Evolutionary conservation across 2,113 vertebrate species (phyloP), one percentile per base, ranked within the genome.

Genomic region (Hemiprocne comata): DNA sequence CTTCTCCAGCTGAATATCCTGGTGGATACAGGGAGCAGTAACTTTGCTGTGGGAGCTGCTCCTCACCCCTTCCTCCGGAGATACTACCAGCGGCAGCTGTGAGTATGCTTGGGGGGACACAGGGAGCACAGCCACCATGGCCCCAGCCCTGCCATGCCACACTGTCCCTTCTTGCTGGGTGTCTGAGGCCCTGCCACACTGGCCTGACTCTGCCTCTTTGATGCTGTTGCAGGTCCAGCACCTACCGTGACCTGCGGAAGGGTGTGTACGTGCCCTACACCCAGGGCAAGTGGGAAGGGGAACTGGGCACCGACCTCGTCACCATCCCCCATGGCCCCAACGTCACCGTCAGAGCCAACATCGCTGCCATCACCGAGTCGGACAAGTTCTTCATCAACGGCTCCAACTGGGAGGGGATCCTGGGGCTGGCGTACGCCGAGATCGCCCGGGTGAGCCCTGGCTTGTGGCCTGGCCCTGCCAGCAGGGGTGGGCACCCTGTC

Each of bases 361-460:
- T 99, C 2, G 99, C 99, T 4, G 99, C 99, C 65, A 99, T 99
- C 98, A 99, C 98, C 0, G 99, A 99, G 96, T 99, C 99, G 0
- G 99, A 99, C 96, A 99, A 99, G 85, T 99, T 99, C 97, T 99
- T 99, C 98, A 99, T 99, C 98, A 99, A 99, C 1, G 99, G 99
- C 67, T 99, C 99, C 94, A 99, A 99, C 98, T 99, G 99, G 99
- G 99, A 99, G 83, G 99, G 99, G 89, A 99, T 99, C 96, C 98
- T 99, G 87, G 99, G 99, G 8, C 97, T 99, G 94, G 99, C 99
- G 2, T 99, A 99, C 1, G 99, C 99, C 0, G 99, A 99, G 89
- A 99, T 99, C 10, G 99, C 99, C 36, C 98, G 99, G 97, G 99
- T 99, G 94, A 98, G 98, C 92, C 57, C 73, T 44, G 61, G 34